A percentile compares a stretch with the other conserved stretches of the same genome.
These are phyloP conservation scores for Serilophus lunatus DNA, from an alignment of 2,113 vertebrate genomes.

Conservation along the genomic window DNA sequence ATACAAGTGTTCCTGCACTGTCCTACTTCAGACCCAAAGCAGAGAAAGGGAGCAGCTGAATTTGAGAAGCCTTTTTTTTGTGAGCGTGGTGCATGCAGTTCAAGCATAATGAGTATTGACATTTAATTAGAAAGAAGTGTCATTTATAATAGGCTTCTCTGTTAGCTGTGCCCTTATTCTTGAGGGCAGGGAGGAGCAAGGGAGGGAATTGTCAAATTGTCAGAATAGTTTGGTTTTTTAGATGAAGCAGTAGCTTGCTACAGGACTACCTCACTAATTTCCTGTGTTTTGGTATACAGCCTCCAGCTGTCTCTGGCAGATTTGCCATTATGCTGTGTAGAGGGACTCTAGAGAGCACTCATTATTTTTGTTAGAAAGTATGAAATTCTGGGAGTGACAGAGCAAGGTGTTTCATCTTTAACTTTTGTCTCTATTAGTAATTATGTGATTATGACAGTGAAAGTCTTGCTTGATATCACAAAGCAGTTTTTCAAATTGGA, in stretches of 20 bases:
- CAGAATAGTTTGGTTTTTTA: background rate
- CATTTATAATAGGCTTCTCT: background rate
- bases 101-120: background rate
- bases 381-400: background rate
- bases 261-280: background rate
- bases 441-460: background rate
- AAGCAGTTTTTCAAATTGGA: background rate
- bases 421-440: background rate
- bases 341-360: background rate
- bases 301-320: background rate
- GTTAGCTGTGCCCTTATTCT: background rate
- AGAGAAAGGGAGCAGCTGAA: slow-evolving; percentile 68
- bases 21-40: slow-evolving; percentile 31
- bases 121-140: background rate
- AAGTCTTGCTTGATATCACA: background rate
- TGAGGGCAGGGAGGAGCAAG: background rate
- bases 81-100: background rate
- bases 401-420: background rate
- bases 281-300: background rate
- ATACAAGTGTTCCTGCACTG: background rate
- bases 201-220: background rate
- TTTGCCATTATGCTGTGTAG: background rate
- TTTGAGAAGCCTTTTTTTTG: slow-evolving; percentile 58
- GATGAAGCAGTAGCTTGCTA: background rate
- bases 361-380: background rate